Evolutionary conservation across 2,888 invertebrate species (phyloP).

Genomic region (Rutpela maculata): DNA sequence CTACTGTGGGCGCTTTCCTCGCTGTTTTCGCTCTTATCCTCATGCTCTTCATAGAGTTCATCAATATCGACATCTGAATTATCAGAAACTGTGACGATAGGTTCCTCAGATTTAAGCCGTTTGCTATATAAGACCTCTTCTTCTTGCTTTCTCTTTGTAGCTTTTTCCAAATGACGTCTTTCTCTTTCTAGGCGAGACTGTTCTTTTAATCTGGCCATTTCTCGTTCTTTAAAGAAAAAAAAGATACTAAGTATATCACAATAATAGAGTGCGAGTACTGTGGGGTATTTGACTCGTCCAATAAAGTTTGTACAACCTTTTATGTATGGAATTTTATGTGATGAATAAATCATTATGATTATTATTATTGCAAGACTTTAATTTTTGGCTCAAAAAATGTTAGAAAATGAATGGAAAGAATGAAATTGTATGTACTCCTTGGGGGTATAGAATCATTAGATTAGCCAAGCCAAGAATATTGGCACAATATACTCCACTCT

Average conservation of each 20-base stretch:
- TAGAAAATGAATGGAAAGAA: no score
- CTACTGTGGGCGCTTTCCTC: constrained; percentile 56
- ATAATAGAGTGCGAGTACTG: no score
- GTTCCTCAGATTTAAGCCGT: constrained; percentile 66
- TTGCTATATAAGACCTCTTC: constrained; percentile 65
- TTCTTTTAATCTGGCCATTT: constrained; percentile 87
- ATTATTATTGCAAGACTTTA: no score
- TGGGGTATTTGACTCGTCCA: no score
- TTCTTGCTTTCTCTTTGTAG: constrained; percentile 70
- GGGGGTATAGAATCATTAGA: no score
- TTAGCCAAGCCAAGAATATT: no score
- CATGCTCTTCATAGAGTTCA: constrained; percentile 39
- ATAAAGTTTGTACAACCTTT: no score
- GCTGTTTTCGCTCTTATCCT: constrained; percentile 59
- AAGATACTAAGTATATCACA: constrained; percentile 45
- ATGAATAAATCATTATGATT: no score
- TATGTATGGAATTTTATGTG: no score
- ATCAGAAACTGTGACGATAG: constrained; percentile 72
- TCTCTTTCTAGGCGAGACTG: constrained; percentile 84
- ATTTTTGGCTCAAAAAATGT: no score
- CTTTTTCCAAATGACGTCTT: constrained; percentile 78
- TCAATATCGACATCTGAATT: constrained; percentile 58
- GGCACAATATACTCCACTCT: no score
- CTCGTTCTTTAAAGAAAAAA: constrained; percentile 76
- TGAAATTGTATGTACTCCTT: no score